A percentile compares a stretch with the other conserved stretches of the same genome.
Evolutionary conservation across 2,113 vertebrate species (phyloP).

Genomic region (Xenopus borealis): DNA sequence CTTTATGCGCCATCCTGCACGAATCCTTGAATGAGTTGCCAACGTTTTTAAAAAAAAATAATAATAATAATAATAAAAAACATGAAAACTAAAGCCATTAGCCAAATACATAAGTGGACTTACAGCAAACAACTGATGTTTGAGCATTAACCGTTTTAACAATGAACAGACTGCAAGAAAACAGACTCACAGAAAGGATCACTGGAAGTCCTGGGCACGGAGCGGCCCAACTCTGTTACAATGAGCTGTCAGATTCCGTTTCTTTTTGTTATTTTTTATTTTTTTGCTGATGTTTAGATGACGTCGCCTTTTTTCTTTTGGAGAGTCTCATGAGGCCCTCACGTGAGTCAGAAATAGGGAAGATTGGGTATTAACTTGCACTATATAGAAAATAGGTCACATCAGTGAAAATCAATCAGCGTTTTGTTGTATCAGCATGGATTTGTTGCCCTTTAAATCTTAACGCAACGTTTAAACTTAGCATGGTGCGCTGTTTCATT

Average conservation of each 20-base stretch:
- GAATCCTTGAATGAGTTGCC: constrained; percentile 62
- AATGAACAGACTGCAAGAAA: constrained; percentile 52
- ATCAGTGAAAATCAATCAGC: constrained; percentile 49
- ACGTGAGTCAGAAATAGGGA: constrained; percentile 43
- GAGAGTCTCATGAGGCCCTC: constrained; percentile 44
- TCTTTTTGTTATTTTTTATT: constrained; percentile 43
- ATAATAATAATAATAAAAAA: neutral
- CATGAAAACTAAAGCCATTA: constrained; percentile 58
- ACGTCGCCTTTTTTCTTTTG: constrained; percentile 27
- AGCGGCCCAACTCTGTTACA: neutral
- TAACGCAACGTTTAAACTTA: constrained; percentile 20
- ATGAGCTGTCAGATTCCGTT: constrained; percentile 30
- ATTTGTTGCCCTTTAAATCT: constrained; percentile 35
- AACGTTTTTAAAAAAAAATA: constrained; percentile 50
- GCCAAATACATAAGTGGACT: constrained; percentile 63
- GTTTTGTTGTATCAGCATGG: constrained; percentile 68
- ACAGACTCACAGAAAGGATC: constrained; percentile 60
- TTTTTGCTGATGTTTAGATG: constrained; percentile 53
- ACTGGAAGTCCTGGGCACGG: constrained; percentile 53
- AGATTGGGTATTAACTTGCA: constrained; percentile 50
- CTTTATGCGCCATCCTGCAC: constrained; percentile 53
- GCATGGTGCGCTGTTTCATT: neutral
- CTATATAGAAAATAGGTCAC: constrained; percentile 31
- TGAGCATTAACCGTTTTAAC: constrained; percentile 65
- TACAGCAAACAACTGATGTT: constrained; percentile 60